Base-by-base conservation (phyloP, 2,113 vertebrate genomes). In the Otocyon megalotis region DNA sequence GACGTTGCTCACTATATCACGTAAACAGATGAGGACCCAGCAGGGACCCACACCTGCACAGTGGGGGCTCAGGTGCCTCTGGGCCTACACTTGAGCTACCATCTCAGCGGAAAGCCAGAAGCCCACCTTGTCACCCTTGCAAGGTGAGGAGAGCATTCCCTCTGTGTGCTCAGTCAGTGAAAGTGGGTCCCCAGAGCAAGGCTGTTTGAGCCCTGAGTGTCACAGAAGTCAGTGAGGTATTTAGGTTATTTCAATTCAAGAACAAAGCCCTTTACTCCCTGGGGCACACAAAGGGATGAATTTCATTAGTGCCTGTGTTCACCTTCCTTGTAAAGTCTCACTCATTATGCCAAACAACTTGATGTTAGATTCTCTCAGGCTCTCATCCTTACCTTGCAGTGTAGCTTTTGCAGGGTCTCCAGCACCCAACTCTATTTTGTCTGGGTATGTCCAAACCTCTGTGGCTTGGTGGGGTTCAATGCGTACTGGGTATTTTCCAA, bases 211-310 rank as follows among this genome's bases (percentile, higher is more conserved):
- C 6, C 58, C 63, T 14, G 8, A 72, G 63, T 60, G 35, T 58
- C 82, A 56, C 32, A 79, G 77, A 88, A 74, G 50, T 58, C 67
- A 30, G 17, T 60, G 74, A 77, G 32, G 26, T 35, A 32, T 72
- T 96, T 88, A 37, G 20, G 6, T 53, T 69, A n/a, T 96, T 84
- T 48, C 56, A 60, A 62, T 83, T 96, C 32, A 30, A 77, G 86
- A 50, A 81, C 3, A 26, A 17, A 53, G 63, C 10, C 8, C n/a
- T 94, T 81, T 74, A 69, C 12, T 93, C 20, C 30, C 28, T 8
- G 67, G 53, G 50, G 6, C 72, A 56, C 77, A 83, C 16, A 15
- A 15, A 1, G 1, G 43, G 28, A n/a, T 32, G 56, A 58, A 35
- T 77, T 94, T 83, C 35, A 35, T 87, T 20, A 77, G 24, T 19